These are phyloP conservation scores for Peromyscus aztecus DNA, from an alignment of 2,797 vertebrate genomes.

Conservation along the genomic window DNA sequence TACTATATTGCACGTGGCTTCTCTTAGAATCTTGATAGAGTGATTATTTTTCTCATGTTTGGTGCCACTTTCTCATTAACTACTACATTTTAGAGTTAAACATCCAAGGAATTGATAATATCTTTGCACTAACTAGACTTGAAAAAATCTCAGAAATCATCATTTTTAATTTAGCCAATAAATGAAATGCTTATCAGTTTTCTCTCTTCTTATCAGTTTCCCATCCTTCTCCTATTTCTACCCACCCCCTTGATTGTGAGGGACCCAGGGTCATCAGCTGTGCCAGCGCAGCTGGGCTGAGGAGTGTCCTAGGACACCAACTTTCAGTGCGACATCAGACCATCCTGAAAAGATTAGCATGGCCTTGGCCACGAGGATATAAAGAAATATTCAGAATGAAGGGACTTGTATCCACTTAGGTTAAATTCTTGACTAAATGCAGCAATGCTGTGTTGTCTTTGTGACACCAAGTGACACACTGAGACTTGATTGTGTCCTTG, in stretches of 20 bases:
- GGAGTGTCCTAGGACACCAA: not conserved
- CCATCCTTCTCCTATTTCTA: too few relatives aligned
- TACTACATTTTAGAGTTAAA: not conserved
- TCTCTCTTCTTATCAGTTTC: not conserved
- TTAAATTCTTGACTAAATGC: conserved; percentile 32
- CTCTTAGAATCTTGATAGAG: not conserved
- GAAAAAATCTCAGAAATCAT: conserved; percentile 44
- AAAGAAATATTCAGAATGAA: conserved; percentile 20
- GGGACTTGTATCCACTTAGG: not conserved
- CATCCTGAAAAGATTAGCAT: not conserved
- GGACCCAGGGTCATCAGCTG: not conserved
- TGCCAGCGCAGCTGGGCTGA: not conserved
- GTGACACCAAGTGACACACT: not conserved
- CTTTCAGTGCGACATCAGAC: not conserved
- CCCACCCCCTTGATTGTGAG: not conserved
- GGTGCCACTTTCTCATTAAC: not conserved
- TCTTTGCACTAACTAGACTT: conserved; percentile 15
- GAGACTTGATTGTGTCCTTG: not conserved
- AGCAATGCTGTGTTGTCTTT: not conserved
- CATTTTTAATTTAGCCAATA: not conserved
- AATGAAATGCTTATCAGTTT: not conserved
- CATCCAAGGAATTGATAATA: not conserved
- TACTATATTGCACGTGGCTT: not conserved
- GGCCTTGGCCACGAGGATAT: not conserved
- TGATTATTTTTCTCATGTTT: conserved; percentile 15